Conservation (phyloP, 2,888 invertebrate species). For the Cataglyphis altisquamis region DNA sequence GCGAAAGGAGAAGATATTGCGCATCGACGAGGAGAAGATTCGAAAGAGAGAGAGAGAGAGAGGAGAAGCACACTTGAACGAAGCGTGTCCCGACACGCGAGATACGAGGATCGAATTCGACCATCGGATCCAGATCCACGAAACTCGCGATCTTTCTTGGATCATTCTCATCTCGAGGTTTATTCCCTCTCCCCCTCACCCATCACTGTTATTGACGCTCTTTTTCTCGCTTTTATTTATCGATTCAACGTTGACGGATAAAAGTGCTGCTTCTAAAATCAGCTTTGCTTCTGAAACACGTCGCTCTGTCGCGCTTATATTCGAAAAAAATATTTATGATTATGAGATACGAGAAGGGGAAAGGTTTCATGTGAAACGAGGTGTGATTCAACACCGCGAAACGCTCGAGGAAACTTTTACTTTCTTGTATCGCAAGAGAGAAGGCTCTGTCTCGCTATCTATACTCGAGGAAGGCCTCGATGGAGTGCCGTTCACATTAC, state of each 20-base stretch:
- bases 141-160: constrained; percentile 77
- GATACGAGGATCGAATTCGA: constrained; percentile 81
- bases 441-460: background rate
- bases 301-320: constrained; percentile 30
- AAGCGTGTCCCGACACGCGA: constrained; percentile 83
- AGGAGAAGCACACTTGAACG: constrained; percentile 74
- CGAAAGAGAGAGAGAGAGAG: constrained; percentile 33
- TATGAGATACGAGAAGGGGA: background rate
- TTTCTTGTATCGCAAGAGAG: background rate
- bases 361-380: background rate
- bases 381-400: constrained; percentile 6
- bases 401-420: background rate
- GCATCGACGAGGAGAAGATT: constrained; percentile 5
- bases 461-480: background rate
- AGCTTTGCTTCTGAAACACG: background rate
- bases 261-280: constrained; percentile 29
- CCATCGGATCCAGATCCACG: constrained; percentile 72
- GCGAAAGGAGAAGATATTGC: constrained; percentile 49
- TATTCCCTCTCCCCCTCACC: constrained; percentile 35
- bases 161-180: constrained; percentile 67
- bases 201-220: background rate
- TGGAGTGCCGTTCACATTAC: background rate
- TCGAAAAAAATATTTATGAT: constrained; percentile 1
- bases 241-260: constrained; percentile 37
- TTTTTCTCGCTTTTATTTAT: constrained; percentile 7